Percentiles rank a stretch among this genome's conserved stretches.
Conservation (phyloP, 2,888 invertebrate species). For the Eupithecia vulgata region DNA sequence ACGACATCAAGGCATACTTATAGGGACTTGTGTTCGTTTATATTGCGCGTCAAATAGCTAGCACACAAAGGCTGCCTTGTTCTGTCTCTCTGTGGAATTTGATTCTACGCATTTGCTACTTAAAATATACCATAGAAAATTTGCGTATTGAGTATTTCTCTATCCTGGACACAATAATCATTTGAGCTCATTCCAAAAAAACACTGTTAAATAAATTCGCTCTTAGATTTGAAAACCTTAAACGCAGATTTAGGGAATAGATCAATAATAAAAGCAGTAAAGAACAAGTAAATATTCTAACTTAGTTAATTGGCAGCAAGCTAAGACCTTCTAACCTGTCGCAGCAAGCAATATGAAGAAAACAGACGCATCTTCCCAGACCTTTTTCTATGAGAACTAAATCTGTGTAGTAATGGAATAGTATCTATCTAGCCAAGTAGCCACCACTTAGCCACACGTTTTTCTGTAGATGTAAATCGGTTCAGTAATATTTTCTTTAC, state of each 20-base stretch:
- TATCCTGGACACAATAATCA: not conserved
- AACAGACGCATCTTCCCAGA: not conserved
- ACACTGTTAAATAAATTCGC: not conserved
- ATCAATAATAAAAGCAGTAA: not conserved
- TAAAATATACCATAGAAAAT: not conserved
- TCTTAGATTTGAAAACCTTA: not conserved
- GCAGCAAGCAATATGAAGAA: not conserved
- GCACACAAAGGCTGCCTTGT: conserved; percentile 3
- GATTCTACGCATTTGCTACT: conserved; percentile 4
- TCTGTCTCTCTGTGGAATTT: not conserved
- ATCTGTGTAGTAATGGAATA: not conserved
- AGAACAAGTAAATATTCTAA: not conserved
- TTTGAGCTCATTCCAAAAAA: not conserved
- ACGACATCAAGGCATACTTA: not conserved
- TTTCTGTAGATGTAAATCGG: not conserved
- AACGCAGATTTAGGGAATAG: not conserved
- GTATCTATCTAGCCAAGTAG: no score
- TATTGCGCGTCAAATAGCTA: conserved; percentile 8
- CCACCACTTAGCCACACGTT: no score
- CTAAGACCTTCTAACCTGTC: not conserved
- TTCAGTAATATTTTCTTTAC: not conserved
- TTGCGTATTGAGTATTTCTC: not conserved
- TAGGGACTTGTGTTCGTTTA: not conserved
- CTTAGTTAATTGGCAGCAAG: not conserved
- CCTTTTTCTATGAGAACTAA: not conserved